Evolutionary conservation across 2,888 invertebrate species (phyloP).

Genomic region (Xylota sylvarum): DNA sequence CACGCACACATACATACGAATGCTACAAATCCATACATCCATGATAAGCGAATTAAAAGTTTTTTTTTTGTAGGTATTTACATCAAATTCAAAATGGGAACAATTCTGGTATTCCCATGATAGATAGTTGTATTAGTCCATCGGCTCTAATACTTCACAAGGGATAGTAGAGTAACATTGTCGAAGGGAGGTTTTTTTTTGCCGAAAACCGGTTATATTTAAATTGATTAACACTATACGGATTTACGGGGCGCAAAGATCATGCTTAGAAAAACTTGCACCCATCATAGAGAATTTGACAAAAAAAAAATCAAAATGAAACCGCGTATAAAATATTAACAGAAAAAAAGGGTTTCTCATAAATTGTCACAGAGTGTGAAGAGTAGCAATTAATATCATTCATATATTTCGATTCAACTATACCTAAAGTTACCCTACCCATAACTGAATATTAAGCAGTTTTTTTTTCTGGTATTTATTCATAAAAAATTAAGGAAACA

Average conservation of each 20-base stretch:
- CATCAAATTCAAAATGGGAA: conserved; percentile 68
- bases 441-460: conserved; percentile 41
- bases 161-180: conserved; percentile 43
- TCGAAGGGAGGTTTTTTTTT: conserved; percentile 45
- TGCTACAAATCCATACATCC: conserved; percentile 15
- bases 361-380: conserved; percentile 53
- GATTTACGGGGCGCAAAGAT: conserved; percentile 47
- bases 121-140: conserved; percentile 61
- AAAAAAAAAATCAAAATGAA: conserved; percentile 41
- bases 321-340: conserved; percentile 44
- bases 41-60: conserved; percentile 62
- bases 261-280: conserved; percentile 27
- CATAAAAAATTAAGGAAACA: neutral
- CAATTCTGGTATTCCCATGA: conserved; percentile 68
- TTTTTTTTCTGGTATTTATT: conserved; percentile 46
- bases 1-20: conserved; percentile 9
- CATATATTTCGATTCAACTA: conserved; percentile 36
- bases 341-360: conserved; percentile 54
- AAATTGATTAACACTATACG: conserved; percentile 73
- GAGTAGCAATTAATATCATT: conserved; percentile 74
- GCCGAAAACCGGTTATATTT: conserved; percentile 70
- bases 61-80: conserved; percentile 28
- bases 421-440: conserved; percentile 35
- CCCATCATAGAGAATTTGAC: conserved; percentile 15
- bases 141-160: conserved; percentile 40